Percentiles rank a stretch among this genome's conserved stretches.
Conservation (phyloP, 1,140 invertebrate species). For the Maniola jurtina region DNA sequence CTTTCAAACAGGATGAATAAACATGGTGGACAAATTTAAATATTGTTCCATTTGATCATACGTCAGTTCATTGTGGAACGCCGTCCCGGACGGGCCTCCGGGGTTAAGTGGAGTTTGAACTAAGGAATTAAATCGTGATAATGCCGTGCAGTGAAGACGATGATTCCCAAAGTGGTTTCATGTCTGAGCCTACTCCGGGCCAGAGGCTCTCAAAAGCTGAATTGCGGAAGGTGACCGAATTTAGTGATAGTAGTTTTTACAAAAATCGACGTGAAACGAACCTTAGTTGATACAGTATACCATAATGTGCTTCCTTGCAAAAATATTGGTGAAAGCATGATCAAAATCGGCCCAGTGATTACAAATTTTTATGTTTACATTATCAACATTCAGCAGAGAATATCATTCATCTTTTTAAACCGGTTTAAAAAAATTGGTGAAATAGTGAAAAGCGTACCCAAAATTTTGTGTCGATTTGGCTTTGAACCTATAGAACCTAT, state of each 20-base stretch:
- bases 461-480: too few species aligned
- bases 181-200: conserved; percentile 51
- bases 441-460: too few species aligned
- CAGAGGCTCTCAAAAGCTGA: conserved; percentile 60
- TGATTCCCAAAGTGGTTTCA: conserved; percentile 66
- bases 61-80: conserved; percentile 40
- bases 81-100: conserved; percentile 38
- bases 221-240: conserved; percentile 60
- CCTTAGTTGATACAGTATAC: too few species aligned
- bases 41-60: conserved; percentile 52
- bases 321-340: too few species aligned
- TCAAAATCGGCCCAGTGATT: too few species aligned
- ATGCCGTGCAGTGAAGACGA: conserved; percentile 75
- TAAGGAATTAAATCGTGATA: conserved; percentile 28
- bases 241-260: background rate
- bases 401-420: too few species aligned
- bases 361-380: too few species aligned
- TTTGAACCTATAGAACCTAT: too few species aligned
- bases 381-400: too few species aligned
- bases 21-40: conserved; percentile 59
- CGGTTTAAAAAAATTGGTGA: too few species aligned
- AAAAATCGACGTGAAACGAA: background rate
- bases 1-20: conserved; percentile 49
- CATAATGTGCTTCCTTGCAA: too few species aligned
- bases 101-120: conserved; percentile 21